A percentile compares a stretch with the other conserved stretches of the same genome.
Evolutionary conservation across 1,140 invertebrate genomes (phyloP).

Genomic region (Hylyphantes graminicola): DNA sequence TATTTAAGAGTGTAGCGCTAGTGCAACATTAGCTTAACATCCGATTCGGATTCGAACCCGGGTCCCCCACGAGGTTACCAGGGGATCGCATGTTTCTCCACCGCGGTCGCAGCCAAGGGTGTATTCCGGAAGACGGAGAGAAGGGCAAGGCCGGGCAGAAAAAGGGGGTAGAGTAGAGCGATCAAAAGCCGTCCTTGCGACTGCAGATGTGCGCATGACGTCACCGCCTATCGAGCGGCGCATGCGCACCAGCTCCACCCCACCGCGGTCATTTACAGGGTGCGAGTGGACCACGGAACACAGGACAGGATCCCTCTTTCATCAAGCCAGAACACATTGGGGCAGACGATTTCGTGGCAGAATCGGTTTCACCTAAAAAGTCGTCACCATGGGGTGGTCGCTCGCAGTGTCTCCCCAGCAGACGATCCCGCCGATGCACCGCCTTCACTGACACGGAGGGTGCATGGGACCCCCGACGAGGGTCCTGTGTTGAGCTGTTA

Average conservation of each 20-base stretch:
- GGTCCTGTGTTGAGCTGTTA: constrained; percentile 27
- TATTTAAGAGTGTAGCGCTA: too few relatives aligned
- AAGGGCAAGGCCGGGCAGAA: constrained; percentile 5
- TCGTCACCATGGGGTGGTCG: background rate
- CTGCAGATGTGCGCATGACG: constrained; percentile 60
- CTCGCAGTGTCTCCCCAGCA: background rate
- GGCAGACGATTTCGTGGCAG: background rate
- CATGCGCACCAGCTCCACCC: constrained; percentile 39
- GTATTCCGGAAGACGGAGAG: constrained; percentile 6
- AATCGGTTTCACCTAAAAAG: background rate
- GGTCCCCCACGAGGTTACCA: too few relatives aligned
- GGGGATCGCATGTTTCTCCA: too few relatives aligned
- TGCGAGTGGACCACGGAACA: constrained; percentile 42
- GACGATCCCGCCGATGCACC: constrained; percentile 23
- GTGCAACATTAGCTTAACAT: too few relatives aligned
- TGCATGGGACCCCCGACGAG: constrained; percentile 51
- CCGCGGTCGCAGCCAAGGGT: too few relatives aligned
- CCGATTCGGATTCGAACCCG: too few relatives aligned
- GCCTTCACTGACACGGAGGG: constrained; percentile 43
- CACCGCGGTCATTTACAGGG: constrained; percentile 60
- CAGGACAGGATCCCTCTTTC: background rate
- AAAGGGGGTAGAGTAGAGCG: constrained; percentile 4
- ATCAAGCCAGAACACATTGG: constrained; percentile 12
- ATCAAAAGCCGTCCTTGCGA: constrained; percentile 52
- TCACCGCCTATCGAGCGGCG: constrained; percentile 56